Conservation (phyloP, 2,888 invertebrate species). For the Agrochola litura region DNA sequence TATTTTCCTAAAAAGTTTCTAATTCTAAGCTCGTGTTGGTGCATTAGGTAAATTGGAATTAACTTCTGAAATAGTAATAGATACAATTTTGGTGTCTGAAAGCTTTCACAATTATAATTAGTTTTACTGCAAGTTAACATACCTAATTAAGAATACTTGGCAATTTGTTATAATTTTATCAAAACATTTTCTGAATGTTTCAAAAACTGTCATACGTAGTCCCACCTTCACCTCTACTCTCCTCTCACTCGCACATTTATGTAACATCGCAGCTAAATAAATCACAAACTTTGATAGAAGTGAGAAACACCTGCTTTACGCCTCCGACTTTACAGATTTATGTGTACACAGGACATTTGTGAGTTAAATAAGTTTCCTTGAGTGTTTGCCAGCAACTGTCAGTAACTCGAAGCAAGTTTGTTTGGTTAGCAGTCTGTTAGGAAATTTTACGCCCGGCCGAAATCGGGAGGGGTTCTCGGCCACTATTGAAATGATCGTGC, state of each 20-base stretch:
- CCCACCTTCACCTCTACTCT: not conserved
- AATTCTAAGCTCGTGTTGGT: conserved; percentile 41
- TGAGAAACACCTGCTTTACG: conserved; percentile 60
- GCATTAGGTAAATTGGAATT: conserved; percentile 56
- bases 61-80: conserved; percentile 7
- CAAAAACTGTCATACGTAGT: not conserved
- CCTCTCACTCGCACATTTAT: conserved; percentile 16
- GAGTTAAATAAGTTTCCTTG: conserved; percentile 68
- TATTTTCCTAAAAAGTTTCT: conserved; percentile 43
- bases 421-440: conserved; percentile 71
- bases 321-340: conserved; percentile 60
- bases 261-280: conserved; percentile 49
- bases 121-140: not conserved
- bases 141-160: not conserved
- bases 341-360: conserved; percentile 64
- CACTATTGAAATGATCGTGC: conserved; percentile 60
- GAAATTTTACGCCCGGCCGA: conserved; percentile 72
- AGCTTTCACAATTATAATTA: not conserved
- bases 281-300: conserved; percentile 61
- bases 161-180: not conserved
- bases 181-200: not conserved
- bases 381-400: conserved; percentile 63
- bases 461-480: conserved; percentile 32
- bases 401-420: conserved; percentile 70
- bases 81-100: not conserved